Evolutionary conservation across 2,113 vertebrate species (phyloP), one percentile per base, ranked within the genome.

Genomic region (Sylvietta virens): DNA sequence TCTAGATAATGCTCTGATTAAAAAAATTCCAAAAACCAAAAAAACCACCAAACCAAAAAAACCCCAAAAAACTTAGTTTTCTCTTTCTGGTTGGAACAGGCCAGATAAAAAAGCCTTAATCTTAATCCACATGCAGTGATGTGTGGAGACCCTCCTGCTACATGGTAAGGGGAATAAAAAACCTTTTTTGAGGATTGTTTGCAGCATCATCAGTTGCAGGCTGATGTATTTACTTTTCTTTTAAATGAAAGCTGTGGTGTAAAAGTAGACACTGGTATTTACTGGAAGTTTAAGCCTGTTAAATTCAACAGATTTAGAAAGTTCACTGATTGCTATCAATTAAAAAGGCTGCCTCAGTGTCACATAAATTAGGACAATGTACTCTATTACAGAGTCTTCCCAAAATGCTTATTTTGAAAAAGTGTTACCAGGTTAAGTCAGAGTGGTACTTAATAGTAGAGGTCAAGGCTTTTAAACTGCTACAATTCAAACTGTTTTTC

Each of bases 221-320:
- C 22, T 58, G 51, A 86, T 81, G 30, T 77, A 65, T 74, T 96
- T 71, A 31, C 54, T 69, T 96, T 74, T 91, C 81, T 84, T 83
- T 87, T 79, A 85, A 70, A 58, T 48, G 73, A 88, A 94, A 91
- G 76, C 58, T 82, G 61, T 47, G 17, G 33, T n/a, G 19, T 94
- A 93, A 97, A 97, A 97, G 96, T 80, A 95, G 95, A 88, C 81
- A 13, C 54, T 92, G 83, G 71, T 83, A 66, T 96, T 95, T 96
- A 87, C 28, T 76, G 86, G 91, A 73, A 97, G 74, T 73, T 72
- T 70, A 88, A 86, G 72, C 28, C 42, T 79, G 69, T 22, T 85
- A 94, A 94, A 28, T 91, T 96, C 84, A 76, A 89, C 86, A 91
- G 92, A 96, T 94, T 94, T 92, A 95, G 79, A 95, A 97, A 95